Percentiles rank a stretch among this genome's conserved stretches.
phyloP scores from a whole-genome alignment of 2,888 invertebrate genomes.

The Scaptomyza parva region DNA sequence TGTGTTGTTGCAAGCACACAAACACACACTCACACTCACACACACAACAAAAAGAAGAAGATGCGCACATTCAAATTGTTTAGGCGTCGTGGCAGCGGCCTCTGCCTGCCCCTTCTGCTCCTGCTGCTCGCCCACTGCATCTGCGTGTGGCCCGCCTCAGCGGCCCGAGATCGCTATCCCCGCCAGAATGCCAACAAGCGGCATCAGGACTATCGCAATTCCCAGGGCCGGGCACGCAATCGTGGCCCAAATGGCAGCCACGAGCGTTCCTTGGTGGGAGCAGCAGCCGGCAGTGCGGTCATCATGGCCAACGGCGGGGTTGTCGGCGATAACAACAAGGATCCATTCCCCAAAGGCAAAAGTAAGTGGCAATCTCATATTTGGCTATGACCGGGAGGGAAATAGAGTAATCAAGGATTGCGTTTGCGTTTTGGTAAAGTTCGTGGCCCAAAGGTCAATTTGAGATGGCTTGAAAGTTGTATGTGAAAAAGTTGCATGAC shows the following conservation, averaged over 20 bases:
- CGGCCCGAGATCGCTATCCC: constrained; percentile 73
- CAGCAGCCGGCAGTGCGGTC: constrained; percentile 24
- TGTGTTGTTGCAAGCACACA: constrained; percentile 12
- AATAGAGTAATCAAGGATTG: neutral
- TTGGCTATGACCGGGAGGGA: too few relatives aligned
- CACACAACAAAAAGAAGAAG: constrained; percentile 43
- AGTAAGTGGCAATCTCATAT: constrained; percentile 89
- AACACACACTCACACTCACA: neutral
- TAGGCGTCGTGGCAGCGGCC: constrained; percentile 42
- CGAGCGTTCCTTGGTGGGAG: constrained; percentile 82
- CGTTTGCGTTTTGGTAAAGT: neutral
- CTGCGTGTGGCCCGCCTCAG: constrained; percentile 67
- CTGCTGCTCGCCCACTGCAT: constrained; percentile 76
- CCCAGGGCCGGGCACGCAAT: constrained; percentile 53
- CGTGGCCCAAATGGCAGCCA: constrained; percentile 32
- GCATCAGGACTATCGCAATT: constrained; percentile 64
- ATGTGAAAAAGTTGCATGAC: neutral
- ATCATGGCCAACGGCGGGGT: constrained; percentile 19
- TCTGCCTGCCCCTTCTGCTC: constrained; percentile 70
- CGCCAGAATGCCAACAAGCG: constrained; percentile 71
- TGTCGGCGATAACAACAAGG: constrained; percentile 67
- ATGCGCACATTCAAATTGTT: constrained; percentile 74
- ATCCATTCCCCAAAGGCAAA: constrained; percentile 91
- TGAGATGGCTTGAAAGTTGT: neutral
- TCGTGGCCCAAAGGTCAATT: neutral